phyloP scores from a whole-genome alignment of 1,140 invertebrate species.

The Hylyphantes graminicola region DNA sequence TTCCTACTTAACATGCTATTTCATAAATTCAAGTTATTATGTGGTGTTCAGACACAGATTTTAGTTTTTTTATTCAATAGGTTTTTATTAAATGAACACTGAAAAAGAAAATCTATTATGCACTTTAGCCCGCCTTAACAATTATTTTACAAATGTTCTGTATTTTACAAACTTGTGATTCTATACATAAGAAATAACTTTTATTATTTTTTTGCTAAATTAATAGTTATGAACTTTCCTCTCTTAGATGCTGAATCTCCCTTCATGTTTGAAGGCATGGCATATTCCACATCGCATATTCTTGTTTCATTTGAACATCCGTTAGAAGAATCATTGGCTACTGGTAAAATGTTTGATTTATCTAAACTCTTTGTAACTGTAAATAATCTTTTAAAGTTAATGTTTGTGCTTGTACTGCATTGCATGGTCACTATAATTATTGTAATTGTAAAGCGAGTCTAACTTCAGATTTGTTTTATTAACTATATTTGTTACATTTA shows the following conservation, averaged over 20 bases:
- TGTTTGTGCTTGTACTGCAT: neutral
- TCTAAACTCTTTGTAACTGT: neutral
- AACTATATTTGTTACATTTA: neutral
- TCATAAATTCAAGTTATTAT: too few relatives aligned
- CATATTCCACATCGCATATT: conserved; percentile 86
- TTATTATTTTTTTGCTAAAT: neutral
- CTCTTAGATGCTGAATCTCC: conserved; percentile 78
- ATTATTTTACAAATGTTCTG: too few relatives aligned
- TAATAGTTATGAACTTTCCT: neutral
- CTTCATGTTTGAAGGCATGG: conserved; percentile 91
- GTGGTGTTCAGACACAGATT: too few relatives aligned
- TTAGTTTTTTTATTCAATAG: too few relatives aligned
- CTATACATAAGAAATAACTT: neutral
- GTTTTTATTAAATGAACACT: too few relatives aligned
- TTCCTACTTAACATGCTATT: too few relatives aligned
- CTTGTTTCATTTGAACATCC: conserved; percentile 93
- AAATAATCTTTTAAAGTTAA: neutral
- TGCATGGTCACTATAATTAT: neutral
- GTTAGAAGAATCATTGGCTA: conserved; percentile 89
- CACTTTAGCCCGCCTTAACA: too few relatives aligned
- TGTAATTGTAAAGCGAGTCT: neutral
- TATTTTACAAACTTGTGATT: neutral
- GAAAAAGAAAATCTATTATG: too few relatives aligned
- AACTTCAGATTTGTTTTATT: neutral
- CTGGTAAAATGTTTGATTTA: conserved; percentile 67